A percentile compares a stretch with the other conserved stretches of the same genome.
phyloP scores from a whole-genome alignment of 2,888 invertebrate species.

The Xylota sylvarum region DNA sequence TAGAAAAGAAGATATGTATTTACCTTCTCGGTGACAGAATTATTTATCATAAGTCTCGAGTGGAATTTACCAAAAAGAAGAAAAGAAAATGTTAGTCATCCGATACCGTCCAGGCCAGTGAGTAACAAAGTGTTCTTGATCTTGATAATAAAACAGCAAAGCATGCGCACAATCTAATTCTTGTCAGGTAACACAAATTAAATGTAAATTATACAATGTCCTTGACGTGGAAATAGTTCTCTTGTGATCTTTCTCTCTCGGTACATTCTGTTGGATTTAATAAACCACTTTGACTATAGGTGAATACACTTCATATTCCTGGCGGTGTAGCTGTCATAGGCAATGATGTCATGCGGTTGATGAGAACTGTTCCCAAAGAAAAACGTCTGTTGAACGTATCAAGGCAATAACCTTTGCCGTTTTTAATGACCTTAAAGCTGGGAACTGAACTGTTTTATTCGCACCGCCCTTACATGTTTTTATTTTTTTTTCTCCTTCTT shows the following conservation, averaged over 20 bases:
- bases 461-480: constrained; percentile 2
- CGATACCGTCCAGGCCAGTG: neutral
- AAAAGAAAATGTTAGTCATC: constrained; percentile 46
- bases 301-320: constrained; percentile 46
- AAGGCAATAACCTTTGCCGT: constrained; percentile 41
- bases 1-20: constrained; percentile 23
- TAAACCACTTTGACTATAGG: constrained; percentile 42
- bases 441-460: constrained; percentile 11
- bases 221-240: constrained; percentile 27
- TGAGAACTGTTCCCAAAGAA: neutral
- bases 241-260: constrained; percentile 5
- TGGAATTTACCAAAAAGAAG: constrained; percentile 34
- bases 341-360: constrained; percentile 54
- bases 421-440: constrained; percentile 32
- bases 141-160: constrained; percentile 19
- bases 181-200: constrained; percentile 46
- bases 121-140: constrained; percentile 33
- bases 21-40: constrained; percentile 37
- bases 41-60: constrained; percentile 35
- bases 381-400: neutral
- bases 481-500: neutral
- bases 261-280: constrained; percentile 22
- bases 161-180: constrained; percentile 26
- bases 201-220: constrained; percentile 28
- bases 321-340: neutral